These are phyloP conservation scores for Auanema sp. DNA, from an alignment of 2,888 invertebrate genomes.

Conservation along the genomic window DNA sequence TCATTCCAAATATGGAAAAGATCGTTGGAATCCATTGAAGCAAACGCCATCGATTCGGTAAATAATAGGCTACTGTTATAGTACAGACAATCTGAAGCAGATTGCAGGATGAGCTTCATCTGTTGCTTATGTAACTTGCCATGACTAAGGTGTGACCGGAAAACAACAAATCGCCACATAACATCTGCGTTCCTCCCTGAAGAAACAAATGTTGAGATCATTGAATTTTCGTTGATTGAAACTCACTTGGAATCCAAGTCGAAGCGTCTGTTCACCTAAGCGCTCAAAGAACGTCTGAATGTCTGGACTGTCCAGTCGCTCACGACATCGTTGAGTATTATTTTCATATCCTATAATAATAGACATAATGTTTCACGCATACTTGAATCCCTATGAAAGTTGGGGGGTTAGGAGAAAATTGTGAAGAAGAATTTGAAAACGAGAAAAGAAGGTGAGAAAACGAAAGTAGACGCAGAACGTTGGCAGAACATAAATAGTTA, in stretches of 20 bases:
- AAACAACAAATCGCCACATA: slow-evolving; percentile 56
- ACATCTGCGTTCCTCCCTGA: slow-evolving; percentile 40
- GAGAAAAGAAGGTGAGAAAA: slow-evolving; percentile 5
- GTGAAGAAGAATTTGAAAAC: background rate
- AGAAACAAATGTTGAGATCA: slow-evolving; percentile 4
- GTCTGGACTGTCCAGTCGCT: slow-evolving; percentile 30
- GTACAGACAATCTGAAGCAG: slow-evolving; percentile 3
- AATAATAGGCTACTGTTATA: slow-evolving; percentile 30
- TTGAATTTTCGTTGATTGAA: background rate
- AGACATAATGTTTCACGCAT: too few species aligned
- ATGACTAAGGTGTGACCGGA: slow-evolving; percentile 54
- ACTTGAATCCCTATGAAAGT: too few species aligned
- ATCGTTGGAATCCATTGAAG: slow-evolving; percentile 32
- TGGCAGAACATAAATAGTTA: too few species aligned
- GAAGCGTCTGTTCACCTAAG: slow-evolving; percentile 54
- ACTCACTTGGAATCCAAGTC: slow-evolving; percentile 58
- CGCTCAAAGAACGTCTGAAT: slow-evolving; percentile 41
- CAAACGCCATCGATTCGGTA: slow-evolving; percentile 32
- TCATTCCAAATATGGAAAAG: slow-evolving; percentile 36
- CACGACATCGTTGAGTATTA: slow-evolving; percentile 48
- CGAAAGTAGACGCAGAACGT: background rate
- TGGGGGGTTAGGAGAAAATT: too few species aligned
- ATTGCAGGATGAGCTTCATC: slow-evolving; percentile 13
- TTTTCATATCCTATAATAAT: slow-evolving; percentile 49
- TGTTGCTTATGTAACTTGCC: slow-evolving; percentile 24